Percentiles rank a stretch among this genome's conserved stretches.
Evolutionary conservation across 2,888 invertebrate species (phyloP).

Genomic region (Terebella lapidaria): DNA sequence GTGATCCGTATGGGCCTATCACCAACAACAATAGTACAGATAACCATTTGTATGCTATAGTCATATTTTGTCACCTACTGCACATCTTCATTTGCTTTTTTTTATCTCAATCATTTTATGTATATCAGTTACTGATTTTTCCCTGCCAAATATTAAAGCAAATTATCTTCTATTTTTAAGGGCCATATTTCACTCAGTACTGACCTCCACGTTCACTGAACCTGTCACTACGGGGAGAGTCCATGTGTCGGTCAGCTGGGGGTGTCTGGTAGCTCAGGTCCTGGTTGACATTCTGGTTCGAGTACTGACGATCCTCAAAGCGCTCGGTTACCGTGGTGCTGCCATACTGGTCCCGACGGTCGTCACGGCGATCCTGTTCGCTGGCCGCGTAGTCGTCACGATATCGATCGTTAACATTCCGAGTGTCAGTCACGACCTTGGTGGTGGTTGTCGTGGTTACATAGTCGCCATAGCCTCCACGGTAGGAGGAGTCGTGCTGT

Average conservation of each 20-base stretch:
- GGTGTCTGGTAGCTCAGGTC: neutral
- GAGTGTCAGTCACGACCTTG: no score
- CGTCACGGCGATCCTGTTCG: no score
- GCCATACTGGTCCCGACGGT: neutral
- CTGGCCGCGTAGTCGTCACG: neutral
- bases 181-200: no score
- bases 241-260: neutral
- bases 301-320: neutral
- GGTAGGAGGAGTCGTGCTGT: neutral
- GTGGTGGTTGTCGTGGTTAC: neutral
- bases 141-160: no score
- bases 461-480: neutral
- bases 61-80: no score
- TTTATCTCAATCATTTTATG: no score
- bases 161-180: no score
- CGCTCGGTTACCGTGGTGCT: neutral
- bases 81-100: no score
- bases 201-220: neutral
- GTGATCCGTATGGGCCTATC: constrained; percentile 2
- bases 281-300: neutral
- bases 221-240: neutral
- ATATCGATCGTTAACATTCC: no score
- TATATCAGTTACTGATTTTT: no score
- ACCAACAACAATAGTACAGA: no score
- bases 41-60: no score